These are phyloP conservation scores for Hypena proboscidalis DNA, from an alignment of 2,888 invertebrate genomes.

Conservation along the genomic window DNA sequence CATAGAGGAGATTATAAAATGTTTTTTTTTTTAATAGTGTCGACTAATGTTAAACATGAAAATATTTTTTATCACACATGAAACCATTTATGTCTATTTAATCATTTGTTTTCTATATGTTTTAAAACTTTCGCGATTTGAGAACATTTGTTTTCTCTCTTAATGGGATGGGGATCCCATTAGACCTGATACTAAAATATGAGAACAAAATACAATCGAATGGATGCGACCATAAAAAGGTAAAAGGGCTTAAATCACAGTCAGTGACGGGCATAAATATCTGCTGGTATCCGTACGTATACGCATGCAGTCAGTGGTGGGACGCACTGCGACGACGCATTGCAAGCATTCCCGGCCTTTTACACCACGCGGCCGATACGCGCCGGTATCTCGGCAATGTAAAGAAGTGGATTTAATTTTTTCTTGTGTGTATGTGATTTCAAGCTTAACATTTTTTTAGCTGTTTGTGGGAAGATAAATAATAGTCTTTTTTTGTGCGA, in stretches of 20 bases:
- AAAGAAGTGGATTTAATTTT: slow-evolving; percentile 32
- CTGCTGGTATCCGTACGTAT: slow-evolving; percentile 26
- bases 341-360: slow-evolving; percentile 45
- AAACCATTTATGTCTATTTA: too few relatives aligned
- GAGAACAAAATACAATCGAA: slow-evolving; percentile 4
- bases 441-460: not conserved
- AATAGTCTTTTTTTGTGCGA: too few relatives aligned
- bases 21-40: too few relatives aligned
- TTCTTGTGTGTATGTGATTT: slow-evolving; percentile 10
- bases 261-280: slow-evolving; percentile 48
- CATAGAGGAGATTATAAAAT: too few relatives aligned
- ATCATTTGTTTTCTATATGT: too few relatives aligned
- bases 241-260: slow-evolving; percentile 43
- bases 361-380: slow-evolving; percentile 33
- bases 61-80: too few relatives aligned
- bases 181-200: not conserved
- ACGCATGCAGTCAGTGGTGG: slow-evolving; percentile 34
- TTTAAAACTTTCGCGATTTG: too few relatives aligned
- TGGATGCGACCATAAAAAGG: slow-evolving; percentile 22
- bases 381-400: slow-evolving; percentile 26
- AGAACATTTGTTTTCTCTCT: not conserved
- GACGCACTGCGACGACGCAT: slow-evolving; percentile 60
- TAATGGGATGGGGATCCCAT: slow-evolving; percentile 6
- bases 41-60: too few relatives aligned
- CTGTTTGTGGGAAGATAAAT: too few relatives aligned